phyloP scores from a whole-genome alignment of 2,888 invertebrate genomes.

The Pheosia tremula region DNA sequence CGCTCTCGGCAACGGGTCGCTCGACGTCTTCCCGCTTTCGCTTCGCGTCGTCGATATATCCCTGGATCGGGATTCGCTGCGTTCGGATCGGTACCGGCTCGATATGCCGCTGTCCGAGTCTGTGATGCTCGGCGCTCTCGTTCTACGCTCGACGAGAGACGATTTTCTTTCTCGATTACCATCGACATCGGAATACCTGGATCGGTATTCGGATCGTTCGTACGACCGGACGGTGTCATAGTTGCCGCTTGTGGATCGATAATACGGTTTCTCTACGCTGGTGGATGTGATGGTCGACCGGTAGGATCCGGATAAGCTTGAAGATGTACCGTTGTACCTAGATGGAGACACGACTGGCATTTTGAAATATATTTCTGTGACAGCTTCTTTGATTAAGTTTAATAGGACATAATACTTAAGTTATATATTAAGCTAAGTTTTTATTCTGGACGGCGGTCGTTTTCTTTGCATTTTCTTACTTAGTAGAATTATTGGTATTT shows the following conservation, averaged over 20 bases:
- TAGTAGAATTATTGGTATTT: constrained; percentile 26
- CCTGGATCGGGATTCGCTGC: constrained; percentile 81
- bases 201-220: constrained; percentile 62
- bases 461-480: constrained; percentile 65
- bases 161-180: constrained; percentile 73
- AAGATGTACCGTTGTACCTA: constrained; percentile 70
- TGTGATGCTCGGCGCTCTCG: constrained; percentile 72
- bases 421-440: constrained; percentile 36
- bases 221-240: constrained; percentile 67
- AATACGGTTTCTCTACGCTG: constrained; percentile 83
- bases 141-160: constrained; percentile 68
- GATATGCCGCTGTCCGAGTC: constrained; percentile 79
- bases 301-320: constrained; percentile 78
- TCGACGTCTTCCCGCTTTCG: constrained; percentile 79
- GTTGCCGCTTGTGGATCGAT: constrained; percentile 70
- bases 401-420: constrained; percentile 1
- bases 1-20: constrained; percentile 65
- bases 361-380: constrained; percentile 36
- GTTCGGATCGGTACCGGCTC: constrained; percentile 64
- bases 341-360: constrained; percentile 86
- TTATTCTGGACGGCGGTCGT: constrained; percentile 68
- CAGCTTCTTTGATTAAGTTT: background rate
- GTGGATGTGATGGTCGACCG: constrained; percentile 74
- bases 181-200: constrained; percentile 70
- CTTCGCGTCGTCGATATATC: constrained; percentile 82